Percentiles rank a stretch among this genome's conserved stretches.
phyloP scores from a whole-genome alignment of 2,888 invertebrate species.

The Mesoligia furuncula region DNA sequence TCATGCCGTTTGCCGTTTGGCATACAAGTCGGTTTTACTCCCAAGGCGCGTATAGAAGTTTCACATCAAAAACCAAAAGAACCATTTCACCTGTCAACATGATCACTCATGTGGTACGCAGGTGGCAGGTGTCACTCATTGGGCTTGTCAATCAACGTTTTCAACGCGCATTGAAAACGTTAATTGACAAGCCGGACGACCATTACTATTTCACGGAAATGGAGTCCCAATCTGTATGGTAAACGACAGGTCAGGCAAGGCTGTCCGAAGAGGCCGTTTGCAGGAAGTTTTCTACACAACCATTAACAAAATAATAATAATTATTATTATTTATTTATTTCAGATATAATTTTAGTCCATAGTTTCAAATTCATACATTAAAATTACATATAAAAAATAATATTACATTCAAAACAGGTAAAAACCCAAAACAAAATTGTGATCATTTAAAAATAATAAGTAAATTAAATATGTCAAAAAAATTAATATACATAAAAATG shows the following conservation, averaged over 20 bases:
- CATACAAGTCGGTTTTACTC: too few species aligned
- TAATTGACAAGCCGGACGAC: not conserved
- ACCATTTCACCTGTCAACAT: not conserved
- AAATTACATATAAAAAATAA: too few species aligned
- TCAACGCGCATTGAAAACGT: not conserved
- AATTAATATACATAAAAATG: too few species aligned
- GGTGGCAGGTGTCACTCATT: not conserved
- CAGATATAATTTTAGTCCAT: too few species aligned
- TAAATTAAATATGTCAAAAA: too few species aligned
- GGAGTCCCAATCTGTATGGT: not conserved
- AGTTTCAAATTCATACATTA: too few species aligned
- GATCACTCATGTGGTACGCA: not conserved
- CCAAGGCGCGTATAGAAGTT: not conserved
- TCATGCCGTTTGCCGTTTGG: not conserved
- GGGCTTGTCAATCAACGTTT: not conserved
- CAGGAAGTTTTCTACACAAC: not conserved
- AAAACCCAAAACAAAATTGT: too few species aligned
- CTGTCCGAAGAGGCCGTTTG: not conserved
- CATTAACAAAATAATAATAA: too few species aligned
- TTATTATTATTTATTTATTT: too few species aligned
- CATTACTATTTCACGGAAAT: not conserved
- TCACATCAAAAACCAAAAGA: not conserved
- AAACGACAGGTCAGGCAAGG: not conserved
- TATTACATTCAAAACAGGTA: too few species aligned
- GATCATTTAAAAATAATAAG: too few species aligned